Evolutionary conservation across 2,888 invertebrate genomes (phyloP).

Genomic region (Temnothorax ravouxi): DNA sequence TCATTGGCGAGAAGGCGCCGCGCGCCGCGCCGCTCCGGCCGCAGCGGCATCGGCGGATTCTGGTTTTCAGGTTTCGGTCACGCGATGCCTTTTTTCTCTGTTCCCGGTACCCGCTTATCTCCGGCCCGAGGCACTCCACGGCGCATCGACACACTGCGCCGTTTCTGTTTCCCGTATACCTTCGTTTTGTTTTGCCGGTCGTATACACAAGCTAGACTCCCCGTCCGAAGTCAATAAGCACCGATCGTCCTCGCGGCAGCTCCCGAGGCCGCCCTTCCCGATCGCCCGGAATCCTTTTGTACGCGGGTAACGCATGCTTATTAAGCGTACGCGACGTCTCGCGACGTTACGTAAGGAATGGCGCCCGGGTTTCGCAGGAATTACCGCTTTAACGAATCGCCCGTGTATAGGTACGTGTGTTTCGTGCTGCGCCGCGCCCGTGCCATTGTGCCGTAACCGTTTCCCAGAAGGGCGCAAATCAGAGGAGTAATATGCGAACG

Average conservation of each 20-base stretch:
- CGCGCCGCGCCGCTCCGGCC: slow-evolving; percentile 45
- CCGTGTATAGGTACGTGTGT: neutral
- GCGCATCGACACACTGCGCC: slow-evolving; percentile 34
- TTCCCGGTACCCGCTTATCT: slow-evolving; percentile 86
- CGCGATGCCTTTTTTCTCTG: slow-evolving; percentile 86
- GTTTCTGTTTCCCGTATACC: slow-evolving; percentile 65
- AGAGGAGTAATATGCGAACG: slow-evolving; percentile 61
- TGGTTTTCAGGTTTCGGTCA: slow-evolving; percentile 85
- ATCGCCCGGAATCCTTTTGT: neutral
- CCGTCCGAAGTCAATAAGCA: neutral
- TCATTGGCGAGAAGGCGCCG: slow-evolving; percentile 61
- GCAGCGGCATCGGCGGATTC: slow-evolving; percentile 77
- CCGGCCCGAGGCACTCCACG: slow-evolving; percentile 79
- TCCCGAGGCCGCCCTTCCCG: neutral
- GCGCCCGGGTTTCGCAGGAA: neutral
- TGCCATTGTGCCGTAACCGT: slow-evolving; percentile 45
- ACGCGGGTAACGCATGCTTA: neutral
- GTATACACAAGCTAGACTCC: neutral
- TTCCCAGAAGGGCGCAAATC: slow-evolving; percentile 65
- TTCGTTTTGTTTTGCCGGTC: slow-evolving; percentile 19
- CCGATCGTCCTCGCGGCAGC: neutral
- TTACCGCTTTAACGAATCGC: neutral
- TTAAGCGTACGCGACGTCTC: slow-evolving; percentile 8
- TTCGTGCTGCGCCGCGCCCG: slow-evolving; percentile 48
- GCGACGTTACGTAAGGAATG: slow-evolving; percentile 15